Conservation (phyloP, 2,888 invertebrate species). For the Platycnemis pennipes region DNA sequence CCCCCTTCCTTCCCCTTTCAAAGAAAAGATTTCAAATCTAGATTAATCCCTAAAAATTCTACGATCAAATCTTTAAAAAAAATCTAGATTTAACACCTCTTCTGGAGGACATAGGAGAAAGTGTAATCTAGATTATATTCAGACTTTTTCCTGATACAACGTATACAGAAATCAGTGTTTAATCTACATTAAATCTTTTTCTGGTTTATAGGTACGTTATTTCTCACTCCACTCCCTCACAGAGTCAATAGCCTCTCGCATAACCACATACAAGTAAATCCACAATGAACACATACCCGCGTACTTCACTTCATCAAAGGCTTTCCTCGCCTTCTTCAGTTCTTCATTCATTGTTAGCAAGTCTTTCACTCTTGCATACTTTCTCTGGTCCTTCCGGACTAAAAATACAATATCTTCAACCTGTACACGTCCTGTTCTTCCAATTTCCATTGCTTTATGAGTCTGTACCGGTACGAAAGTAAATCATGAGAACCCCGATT, state of each 20-base stretch:
- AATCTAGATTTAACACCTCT: no score
- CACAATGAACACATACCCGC: slow-evolving; percentile 84
- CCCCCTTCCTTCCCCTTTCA: no score
- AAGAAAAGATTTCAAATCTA: no score
- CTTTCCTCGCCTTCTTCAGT: slow-evolving; percentile 98
- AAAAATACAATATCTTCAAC: slow-evolving; percentile 98
- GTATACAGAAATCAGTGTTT: no score
- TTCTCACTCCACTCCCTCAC: background rate
- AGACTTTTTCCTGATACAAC: no score
- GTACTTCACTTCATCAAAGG: slow-evolving; percentile 99
- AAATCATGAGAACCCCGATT: no score
- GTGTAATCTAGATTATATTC: no score
- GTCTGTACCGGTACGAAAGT: slow-evolving; percentile 84
- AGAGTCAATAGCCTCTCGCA: background rate
- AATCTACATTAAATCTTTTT: background rate
- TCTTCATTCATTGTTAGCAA: slow-evolving; percentile 99
- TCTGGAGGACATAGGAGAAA: no score
- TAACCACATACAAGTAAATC: background rate
- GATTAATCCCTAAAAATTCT: no score
- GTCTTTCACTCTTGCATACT: slow-evolving; percentile 98
- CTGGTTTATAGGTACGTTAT: background rate
- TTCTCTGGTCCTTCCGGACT: slow-evolving; percentile 96
- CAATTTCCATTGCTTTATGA: slow-evolving; percentile 95
- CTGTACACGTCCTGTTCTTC: slow-evolving; percentile 96
- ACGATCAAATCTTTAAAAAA: no score